Conservation (phyloP, 2,797 vertebrate species). For the Fistularia tabacaria region DNA sequence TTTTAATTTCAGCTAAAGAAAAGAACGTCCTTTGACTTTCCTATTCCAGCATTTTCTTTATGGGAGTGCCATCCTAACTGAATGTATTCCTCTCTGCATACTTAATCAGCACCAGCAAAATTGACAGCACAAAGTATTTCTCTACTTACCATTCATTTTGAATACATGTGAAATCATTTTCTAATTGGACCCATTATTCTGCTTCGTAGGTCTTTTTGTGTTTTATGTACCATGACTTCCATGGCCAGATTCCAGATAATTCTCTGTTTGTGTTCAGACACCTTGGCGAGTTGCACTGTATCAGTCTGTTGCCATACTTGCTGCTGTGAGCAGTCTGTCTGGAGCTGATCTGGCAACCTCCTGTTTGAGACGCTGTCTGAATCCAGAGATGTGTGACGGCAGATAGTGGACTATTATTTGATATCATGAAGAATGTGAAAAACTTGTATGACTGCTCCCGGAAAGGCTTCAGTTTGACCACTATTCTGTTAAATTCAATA, state of each 20-base stretch:
- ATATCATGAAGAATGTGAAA: constrained; percentile 16
- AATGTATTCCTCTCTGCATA: constrained; percentile 37
- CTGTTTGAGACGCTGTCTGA: constrained; percentile 41
- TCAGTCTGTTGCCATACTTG: constrained; percentile 47
- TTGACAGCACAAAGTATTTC: constrained; percentile 26
- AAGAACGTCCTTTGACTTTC: constrained; percentile 34
- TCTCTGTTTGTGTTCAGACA: constrained; percentile 70
- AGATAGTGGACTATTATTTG: constrained; percentile 31
- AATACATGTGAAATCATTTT: constrained; percentile 63
- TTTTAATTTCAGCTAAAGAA: constrained; percentile 51
- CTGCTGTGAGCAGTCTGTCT: constrained; percentile 54
- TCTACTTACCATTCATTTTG: constrained; percentile 60
- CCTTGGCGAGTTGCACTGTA: constrained; percentile 53
- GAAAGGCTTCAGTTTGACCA: no score
- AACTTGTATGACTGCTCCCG: not conserved
- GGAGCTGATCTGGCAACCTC: constrained; percentile 54
- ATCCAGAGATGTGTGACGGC: constrained; percentile 39
- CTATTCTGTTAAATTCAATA: no score
- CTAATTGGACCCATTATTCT: constrained; percentile 46
- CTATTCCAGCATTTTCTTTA: constrained; percentile 30
- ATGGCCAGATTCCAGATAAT: constrained; percentile 62
- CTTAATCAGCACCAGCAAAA: constrained; percentile 40
- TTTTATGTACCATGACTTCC: constrained; percentile 62
- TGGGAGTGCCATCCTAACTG: constrained; percentile 16
- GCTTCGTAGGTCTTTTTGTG: constrained; percentile 41